phyloP scores from a whole-genome alignment of 2,797 vertebrate genomes.

The Pseudochirops corinnae region DNA sequence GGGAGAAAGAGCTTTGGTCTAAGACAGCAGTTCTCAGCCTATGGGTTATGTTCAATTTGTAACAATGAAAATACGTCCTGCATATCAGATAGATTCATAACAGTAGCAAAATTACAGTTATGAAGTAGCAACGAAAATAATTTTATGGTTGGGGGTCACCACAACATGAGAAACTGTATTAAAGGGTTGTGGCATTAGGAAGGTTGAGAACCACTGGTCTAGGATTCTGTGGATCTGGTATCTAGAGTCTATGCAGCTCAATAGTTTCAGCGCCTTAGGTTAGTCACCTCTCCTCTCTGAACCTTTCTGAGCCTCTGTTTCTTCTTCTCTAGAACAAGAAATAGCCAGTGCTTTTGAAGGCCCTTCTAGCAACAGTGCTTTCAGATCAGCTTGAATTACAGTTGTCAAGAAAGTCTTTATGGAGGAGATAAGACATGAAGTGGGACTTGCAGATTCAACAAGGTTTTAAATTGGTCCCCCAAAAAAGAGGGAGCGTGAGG shows the following conservation, averaged over 20 bases:
- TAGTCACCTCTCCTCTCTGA: accelerated
- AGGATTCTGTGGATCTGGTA: not conserved
- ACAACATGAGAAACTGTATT: too few relatives aligned
- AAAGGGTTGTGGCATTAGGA: too few relatives aligned
- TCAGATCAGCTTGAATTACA: not conserved
- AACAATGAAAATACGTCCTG: too few relatives aligned
- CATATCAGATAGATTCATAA: too few relatives aligned
- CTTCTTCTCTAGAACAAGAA: not conserved
- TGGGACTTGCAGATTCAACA: not conserved
- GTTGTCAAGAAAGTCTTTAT: not conserved
- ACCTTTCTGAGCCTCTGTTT: not conserved
- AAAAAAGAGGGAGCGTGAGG: not conserved
- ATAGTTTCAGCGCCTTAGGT: accelerated
- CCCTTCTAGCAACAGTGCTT: not conserved
- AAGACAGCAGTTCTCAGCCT: too few relatives aligned
- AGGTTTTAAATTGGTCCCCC: not conserved
- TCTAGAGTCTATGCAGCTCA: accelerated
- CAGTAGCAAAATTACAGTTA: too few relatives aligned
- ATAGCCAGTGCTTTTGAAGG: not conserved
- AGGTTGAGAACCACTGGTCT: not conserved
- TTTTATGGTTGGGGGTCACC: too few relatives aligned
- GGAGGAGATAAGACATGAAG: not conserved
- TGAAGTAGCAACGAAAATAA: too few relatives aligned
- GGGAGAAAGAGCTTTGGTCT: conserved; percentile 19
- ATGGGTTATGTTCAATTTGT: too few relatives aligned